phyloP scores from a whole-genome alignment of 2,888 invertebrate genomes.

The Cephus runcator region DNA sequence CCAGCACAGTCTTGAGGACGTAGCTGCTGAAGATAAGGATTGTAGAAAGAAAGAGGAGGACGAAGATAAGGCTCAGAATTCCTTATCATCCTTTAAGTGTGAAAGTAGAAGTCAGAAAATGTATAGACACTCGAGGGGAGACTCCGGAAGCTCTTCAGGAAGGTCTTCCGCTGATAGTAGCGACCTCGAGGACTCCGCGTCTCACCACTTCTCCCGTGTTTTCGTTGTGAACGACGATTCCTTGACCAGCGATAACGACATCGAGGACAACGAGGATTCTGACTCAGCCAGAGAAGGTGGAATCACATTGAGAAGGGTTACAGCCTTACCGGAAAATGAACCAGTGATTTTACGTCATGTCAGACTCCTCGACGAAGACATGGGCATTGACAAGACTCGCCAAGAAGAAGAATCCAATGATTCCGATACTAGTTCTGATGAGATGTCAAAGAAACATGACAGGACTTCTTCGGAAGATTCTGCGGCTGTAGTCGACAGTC shows the following conservation, averaged over 20 bases:
- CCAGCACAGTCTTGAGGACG: neutral
- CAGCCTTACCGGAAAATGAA: slow-evolving; percentile 46
- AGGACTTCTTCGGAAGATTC: slow-evolving; percentile 7
- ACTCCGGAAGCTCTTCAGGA: slow-evolving; percentile 61
- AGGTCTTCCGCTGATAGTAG: slow-evolving; percentile 62
- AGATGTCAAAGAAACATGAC: slow-evolving; percentile 11
- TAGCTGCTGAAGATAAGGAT: neutral
- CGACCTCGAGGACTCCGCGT: slow-evolving; percentile 59
- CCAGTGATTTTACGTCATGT: slow-evolving; percentile 54
- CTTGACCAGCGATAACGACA: slow-evolving; percentile 57
- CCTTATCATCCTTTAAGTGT: slow-evolving; percentile 26
- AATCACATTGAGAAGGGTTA: slow-evolving; percentile 47
- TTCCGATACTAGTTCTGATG: neutral
- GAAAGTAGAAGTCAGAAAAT: slow-evolving; percentile 42
- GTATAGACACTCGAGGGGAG: slow-evolving; percentile 48
- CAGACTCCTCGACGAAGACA: slow-evolving; percentile 49
- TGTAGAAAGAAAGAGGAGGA: slow-evolving; percentile 7
- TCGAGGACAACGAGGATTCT: slow-evolving; percentile 56
- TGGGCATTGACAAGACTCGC: neutral
- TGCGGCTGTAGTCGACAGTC: neutral
- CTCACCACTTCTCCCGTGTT: slow-evolving; percentile 61
- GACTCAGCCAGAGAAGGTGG: slow-evolving; percentile 50
- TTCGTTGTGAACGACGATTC: slow-evolving; percentile 64
- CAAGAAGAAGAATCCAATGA: slow-evolving; percentile 10
- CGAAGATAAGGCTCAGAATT: slow-evolving; percentile 14